These are phyloP conservation scores for Acleris laterana DNA, from an alignment of 2,888 invertebrate genomes.

Conservation along the genomic window DNA sequence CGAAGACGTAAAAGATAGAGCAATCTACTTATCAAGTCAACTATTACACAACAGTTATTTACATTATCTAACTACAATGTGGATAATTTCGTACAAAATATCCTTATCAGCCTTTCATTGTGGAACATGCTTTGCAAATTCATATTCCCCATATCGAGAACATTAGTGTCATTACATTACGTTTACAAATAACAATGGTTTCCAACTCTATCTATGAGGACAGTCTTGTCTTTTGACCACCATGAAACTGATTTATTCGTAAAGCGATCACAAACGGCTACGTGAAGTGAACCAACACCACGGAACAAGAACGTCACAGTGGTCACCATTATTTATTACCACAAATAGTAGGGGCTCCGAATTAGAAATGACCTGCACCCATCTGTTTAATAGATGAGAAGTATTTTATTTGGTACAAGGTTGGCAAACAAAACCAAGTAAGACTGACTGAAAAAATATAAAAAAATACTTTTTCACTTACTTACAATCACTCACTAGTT, in stretches of 20 bases:
- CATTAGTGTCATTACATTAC: slow-evolving; percentile 28
- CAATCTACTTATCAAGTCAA: slow-evolving; percentile 51
- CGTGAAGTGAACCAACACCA: no score
- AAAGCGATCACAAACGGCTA: slow-evolving; percentile 12
- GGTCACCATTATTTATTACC: no score
- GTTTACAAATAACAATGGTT: slow-evolving; percentile 51
- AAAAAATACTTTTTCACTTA: no score
- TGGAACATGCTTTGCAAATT: slow-evolving; percentile 40
- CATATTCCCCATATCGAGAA: slow-evolving; percentile 21
- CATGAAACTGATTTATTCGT: slow-evolving; percentile 52
- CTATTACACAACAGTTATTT: slow-evolving; percentile 62
- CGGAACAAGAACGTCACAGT: no score
- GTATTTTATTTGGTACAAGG: no score
- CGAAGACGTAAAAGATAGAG: slow-evolving; percentile 55
- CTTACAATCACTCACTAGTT: no score
- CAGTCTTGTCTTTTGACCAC: slow-evolving; percentile 78
- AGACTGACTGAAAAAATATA: no score
- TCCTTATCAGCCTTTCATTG: slow-evolving; percentile 63
- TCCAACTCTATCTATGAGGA: slow-evolving; percentile 61
- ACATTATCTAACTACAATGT: slow-evolving; percentile 56
- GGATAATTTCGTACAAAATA: slow-evolving; percentile 54
- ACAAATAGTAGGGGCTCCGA: no score
- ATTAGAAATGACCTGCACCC: no score
- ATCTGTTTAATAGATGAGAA: no score
- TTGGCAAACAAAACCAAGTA: no score